Percentiles rank a stretch among this genome's conserved stretches.
Conservation (phyloP, 2,113 vertebrate genomes). For the Etia nguti region DNA sequence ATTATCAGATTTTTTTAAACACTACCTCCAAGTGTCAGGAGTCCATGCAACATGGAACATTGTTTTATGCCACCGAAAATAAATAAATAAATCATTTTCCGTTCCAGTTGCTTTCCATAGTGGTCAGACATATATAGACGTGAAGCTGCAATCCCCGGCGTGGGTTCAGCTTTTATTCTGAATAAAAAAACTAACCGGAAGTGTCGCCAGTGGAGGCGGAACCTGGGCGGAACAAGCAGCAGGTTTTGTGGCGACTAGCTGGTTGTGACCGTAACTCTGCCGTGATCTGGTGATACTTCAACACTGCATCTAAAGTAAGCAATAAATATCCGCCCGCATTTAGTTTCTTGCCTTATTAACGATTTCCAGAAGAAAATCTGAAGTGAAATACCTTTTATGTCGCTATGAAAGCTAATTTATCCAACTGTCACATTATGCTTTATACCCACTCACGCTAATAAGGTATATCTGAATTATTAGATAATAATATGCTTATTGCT, state of each 20-base stretch:
- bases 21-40: no score
- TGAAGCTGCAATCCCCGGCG: accelerated
- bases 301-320: not conserved
- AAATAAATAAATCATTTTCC: not conserved
- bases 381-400: not conserved
- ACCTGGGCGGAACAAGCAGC: not conserved
- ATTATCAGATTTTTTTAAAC: no score
- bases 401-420: accelerated
- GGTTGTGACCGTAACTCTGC: not conserved
- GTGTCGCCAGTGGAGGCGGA: not conserved
- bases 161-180: accelerated
- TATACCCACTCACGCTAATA: not conserved
- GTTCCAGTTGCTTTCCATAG: accelerated
- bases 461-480: not conserved
- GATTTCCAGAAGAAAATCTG: accelerated
- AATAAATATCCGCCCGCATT: not conserved
- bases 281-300: not conserved
- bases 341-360: not conserved
- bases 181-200: not conserved
- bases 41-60: no score
- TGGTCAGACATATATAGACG: not conserved
- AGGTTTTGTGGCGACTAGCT: not conserved
- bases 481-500: not conserved
- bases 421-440: not conserved
- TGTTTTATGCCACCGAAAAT: accelerated